A percentile compares a stretch with the other conserved stretches of the same genome.
phyloP scores from a whole-genome alignment of 2,888 invertebrate genomes.

The Agrotis exclamationis region DNA sequence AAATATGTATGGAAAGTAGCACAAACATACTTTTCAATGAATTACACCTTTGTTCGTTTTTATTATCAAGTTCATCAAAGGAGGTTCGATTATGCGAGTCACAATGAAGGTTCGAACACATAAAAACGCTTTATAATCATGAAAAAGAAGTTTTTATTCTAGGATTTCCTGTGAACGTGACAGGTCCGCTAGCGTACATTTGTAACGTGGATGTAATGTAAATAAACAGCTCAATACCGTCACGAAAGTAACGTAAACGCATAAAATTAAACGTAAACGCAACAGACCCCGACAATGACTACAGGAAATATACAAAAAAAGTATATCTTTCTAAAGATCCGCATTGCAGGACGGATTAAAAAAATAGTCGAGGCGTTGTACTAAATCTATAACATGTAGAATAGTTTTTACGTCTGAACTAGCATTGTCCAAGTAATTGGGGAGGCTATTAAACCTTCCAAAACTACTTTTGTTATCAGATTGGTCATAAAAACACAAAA shows the following conservation, averaged over 20 bases:
- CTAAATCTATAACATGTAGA: slow-evolving; percentile 33
- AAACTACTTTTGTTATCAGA: slow-evolving; percentile 54
- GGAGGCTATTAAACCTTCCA: slow-evolving; percentile 31
- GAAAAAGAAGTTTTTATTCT: slow-evolving; percentile 48
- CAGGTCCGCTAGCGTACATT: slow-evolving; percentile 15
- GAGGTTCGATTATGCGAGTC: slow-evolving; percentile 6
- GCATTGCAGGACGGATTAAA: slow-evolving; percentile 77
- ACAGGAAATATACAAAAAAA: slow-evolving; percentile 49
- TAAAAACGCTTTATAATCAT: slow-evolving; percentile 21
- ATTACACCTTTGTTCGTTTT: slow-evolving; percentile 17
- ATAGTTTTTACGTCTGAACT: slow-evolving; percentile 20
- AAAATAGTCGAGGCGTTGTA: slow-evolving; percentile 40
- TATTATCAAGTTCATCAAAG: slow-evolving; percentile 17
- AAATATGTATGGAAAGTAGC: slow-evolving; percentile 74
- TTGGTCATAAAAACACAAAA: slow-evolving; percentile 76
- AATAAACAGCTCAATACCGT: slow-evolving; percentile 43
- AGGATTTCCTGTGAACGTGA: slow-evolving; percentile 56
- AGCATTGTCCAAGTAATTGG: slow-evolving; percentile 23
- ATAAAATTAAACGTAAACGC: slow-evolving; percentile 44
- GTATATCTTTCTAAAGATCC: slow-evolving; percentile 68
- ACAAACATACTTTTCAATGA: slow-evolving; percentile 53
- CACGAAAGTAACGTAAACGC: slow-evolving; percentile 31
- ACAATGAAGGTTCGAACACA: slow-evolving; percentile 17
- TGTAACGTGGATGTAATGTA: slow-evolving; percentile 40
- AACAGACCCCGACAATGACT: slow-evolving; percentile 32